Base-by-base conservation (phyloP, 2,113 vertebrate genomes). In the Cercocebus atys region DNA sequence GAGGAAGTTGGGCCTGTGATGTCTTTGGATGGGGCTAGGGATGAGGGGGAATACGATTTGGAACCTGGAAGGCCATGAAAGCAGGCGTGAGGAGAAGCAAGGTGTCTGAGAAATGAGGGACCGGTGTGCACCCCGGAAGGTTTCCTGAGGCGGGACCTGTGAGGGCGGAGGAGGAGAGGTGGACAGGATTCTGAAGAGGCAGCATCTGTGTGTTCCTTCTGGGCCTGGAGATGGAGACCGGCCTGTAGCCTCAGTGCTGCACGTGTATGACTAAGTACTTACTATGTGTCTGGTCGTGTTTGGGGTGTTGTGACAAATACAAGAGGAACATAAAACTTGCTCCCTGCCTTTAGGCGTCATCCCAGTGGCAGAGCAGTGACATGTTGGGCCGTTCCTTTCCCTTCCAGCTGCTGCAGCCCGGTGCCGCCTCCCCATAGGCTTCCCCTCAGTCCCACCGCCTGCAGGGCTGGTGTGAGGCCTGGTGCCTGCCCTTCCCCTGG, bases 1-100 rank as follows among this genome's bases (percentile, higher is more conserved):
- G 86, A 91, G 82, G 92, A 97, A 93, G 96, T 82, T 79, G 93
- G 98, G 98, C 90, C 98, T 96, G 88, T 95, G 97, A 94, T 98
- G 97, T 98, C 97, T 98, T 98, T 97, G 98, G 97, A 52, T 40
- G 92, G 88, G 91, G 72, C 61, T 25, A 6, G 50, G 94, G 72
- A 0, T 17, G 17, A 35, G 17, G 43, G 32, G 73, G 17, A 27
- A 0, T 66, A 3, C 8, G 38, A 3, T 81, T 66, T 11, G 76
- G 93, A 81, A 76, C 30, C 66, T 7, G 13, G 35, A 66, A 59
- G 72, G 20, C 43, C 43, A 32, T 30, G 35, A 55, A 43, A 23
- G 61, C n/a, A 45, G 40, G 17, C 8, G 4, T 27, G 20, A 17
- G 47, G 22, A 66, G 72, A 43, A 73, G 80, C 92, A 3, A 6